Percentiles rank a stretch among this genome's conserved stretches.
Conservation (phyloP, 2,797 vertebrate genomes). For the Sebastes umbrosus region DNA sequence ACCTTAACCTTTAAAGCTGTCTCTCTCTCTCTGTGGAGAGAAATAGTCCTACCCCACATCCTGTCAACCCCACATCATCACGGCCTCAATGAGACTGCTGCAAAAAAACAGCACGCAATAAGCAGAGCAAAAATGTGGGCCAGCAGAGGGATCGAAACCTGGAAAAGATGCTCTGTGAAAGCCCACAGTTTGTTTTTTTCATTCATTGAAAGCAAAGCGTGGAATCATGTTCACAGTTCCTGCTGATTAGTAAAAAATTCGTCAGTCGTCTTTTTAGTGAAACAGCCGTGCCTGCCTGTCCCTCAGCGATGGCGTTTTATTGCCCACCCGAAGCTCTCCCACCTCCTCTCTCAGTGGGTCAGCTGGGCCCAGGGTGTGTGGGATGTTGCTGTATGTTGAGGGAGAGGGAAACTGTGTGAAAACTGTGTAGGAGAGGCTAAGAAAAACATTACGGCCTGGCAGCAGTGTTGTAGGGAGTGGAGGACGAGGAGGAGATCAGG, state of each 20-base stretch:
- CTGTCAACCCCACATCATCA: conserved; percentile 67
- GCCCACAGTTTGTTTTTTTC: background rate
- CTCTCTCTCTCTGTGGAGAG: conserved; percentile 44
- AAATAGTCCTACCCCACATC: conserved; percentile 72
- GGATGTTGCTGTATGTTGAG: conserved; percentile 78
- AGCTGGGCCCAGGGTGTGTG: conserved; percentile 79
- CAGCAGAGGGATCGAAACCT: conserved; percentile 32
- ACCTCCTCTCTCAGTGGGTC: conserved; percentile 75
- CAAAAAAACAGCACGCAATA: conserved; percentile 45
- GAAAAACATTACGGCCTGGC: conserved; percentile 83
- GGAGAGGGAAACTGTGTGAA: conserved; percentile 81
- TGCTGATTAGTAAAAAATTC: background rate
- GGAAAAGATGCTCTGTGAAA: conserved; percentile 9
- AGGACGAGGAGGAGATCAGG: conserved; percentile 69
- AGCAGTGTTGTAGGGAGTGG: conserved; percentile 75
- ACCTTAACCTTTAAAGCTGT: conserved; percentile 69
- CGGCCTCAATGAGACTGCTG: conserved; percentile 26
- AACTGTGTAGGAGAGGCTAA: conserved; percentile 89
- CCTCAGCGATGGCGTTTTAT: conserved; percentile 51
- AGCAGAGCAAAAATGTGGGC: conserved; percentile 38
- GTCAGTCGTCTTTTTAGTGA: conserved; percentile 12
- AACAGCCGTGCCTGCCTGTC: conserved; percentile 51
- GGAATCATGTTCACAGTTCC: conserved; percentile 20
- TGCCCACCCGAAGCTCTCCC: conserved; percentile 72
- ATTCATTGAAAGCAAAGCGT: conserved; percentile 13